phyloP scores from a whole-genome alignment of 2,797 vertebrate species.

The Bryconaethiops microstoma region DNA sequence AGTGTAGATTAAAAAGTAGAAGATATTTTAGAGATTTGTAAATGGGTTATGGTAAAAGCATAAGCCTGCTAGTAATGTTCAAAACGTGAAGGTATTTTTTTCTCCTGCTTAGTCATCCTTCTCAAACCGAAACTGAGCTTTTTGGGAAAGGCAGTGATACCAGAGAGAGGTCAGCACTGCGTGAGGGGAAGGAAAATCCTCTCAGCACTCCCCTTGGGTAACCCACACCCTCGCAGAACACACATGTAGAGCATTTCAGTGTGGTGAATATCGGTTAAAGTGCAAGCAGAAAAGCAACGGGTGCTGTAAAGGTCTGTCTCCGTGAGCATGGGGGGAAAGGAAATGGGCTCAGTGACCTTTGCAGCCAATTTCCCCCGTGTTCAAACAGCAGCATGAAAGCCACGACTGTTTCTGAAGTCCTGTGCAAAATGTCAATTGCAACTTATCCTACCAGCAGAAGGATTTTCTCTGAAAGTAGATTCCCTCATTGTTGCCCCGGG shows the following conservation, averaged over 20 bases:
- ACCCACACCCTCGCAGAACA: slow-evolving; percentile 56
- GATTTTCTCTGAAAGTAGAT: slow-evolving; percentile 80
- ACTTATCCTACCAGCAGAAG: slow-evolving; percentile 81
- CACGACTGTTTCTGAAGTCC: slow-evolving; percentile 83
- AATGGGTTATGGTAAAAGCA: not conserved
- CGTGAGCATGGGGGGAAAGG: slow-evolving; percentile 65
- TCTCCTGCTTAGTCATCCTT: slow-evolving; percentile 42
- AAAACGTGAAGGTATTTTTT: slow-evolving; percentile 4
- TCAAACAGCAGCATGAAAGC: slow-evolving; percentile 87
- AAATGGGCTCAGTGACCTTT: slow-evolving; percentile 88
- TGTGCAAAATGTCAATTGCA: slow-evolving; percentile 85
- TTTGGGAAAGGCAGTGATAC: slow-evolving; percentile 29
- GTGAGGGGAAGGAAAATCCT: slow-evolving; percentile 48
- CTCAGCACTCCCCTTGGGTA: slow-evolving; percentile 50
- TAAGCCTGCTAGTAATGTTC: not conserved
- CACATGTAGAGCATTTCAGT: slow-evolving; percentile 70
- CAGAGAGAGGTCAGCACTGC: slow-evolving; percentile 30
- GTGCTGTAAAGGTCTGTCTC: slow-evolving; percentile 74
- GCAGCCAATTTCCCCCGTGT: slow-evolving; percentile 81
- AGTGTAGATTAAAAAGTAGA: no score
- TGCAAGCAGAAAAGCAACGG: slow-evolving; percentile 67
- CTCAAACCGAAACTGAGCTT: slow-evolving; percentile 28
- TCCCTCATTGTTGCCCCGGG: slow-evolving; percentile 60
- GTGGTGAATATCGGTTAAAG: slow-evolving; percentile 70
- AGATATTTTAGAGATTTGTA: not conserved